A percentile compares a stretch with the other conserved stretches of the same genome.
Evolutionary conservation across 2,888 invertebrate species (phyloP).

Genomic region (Nematopogon swammerdamellus): DNA sequence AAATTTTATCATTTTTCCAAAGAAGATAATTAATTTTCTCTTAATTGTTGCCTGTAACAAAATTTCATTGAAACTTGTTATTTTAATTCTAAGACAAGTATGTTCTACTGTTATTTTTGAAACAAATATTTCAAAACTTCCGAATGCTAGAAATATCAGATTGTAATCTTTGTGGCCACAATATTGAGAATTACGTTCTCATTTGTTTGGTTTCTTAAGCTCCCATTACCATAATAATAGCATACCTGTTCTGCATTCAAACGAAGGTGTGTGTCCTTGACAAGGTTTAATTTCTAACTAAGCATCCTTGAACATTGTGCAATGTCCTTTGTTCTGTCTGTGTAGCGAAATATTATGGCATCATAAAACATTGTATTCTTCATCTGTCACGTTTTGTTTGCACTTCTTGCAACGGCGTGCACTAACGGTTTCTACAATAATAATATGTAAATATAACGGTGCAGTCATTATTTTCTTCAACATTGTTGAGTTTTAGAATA

Average conservation of each 20-base stretch:
- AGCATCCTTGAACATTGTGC: neutral
- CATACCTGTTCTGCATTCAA: conserved; percentile 28
- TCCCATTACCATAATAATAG: conserved; percentile 47
- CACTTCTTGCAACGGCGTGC: neutral
- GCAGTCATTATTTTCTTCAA: neutral
- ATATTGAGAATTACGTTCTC: neutral
- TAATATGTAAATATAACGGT: neutral
- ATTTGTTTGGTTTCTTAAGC: neutral
- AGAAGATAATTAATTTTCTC: no score
- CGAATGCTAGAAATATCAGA: neutral
- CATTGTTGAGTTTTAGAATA: no score
- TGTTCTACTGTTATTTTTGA: no score
- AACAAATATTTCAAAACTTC: no score
- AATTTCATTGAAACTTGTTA: no score
- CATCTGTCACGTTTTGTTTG: neutral
- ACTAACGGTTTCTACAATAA: neutral
- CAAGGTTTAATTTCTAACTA: neutral
- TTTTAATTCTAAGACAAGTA: no score
- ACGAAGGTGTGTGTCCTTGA: neutral
- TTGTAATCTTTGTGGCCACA: neutral
- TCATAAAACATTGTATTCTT: neutral
- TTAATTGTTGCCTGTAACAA: no score
- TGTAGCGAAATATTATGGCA: neutral
- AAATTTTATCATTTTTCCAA: no score
- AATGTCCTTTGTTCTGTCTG: neutral